Base-by-base conservation (phyloP, 1,140 invertebrate genomes). In the Pseudomyrmex concolor region DNA sequence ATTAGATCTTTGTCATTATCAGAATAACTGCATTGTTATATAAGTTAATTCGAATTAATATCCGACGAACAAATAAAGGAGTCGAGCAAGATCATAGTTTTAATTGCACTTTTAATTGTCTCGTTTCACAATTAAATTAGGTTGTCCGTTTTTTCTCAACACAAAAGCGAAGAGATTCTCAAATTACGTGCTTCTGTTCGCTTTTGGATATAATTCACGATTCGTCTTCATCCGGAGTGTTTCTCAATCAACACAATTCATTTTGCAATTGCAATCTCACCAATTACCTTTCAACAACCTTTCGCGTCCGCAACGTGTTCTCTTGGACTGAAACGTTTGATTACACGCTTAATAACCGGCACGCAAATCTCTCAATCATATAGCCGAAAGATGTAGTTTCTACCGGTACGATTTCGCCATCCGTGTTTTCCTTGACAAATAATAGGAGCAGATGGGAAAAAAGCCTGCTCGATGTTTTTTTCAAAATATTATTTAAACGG, bases 251-350 rank as follows among this genome's bases (percentile, higher is more conserved):
- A 54, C 25, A 19, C 73, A 77, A 67, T 77, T 62, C 73, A 66
- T 77, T 77, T 77, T 67, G 73, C 25, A 77, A 77, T n/a, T 66
- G 62, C 48, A 77, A 77, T 74, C 72, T 74, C 45, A 63, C 73
- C 73, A 66, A 77, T 67, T 77, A 77, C 25, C 48, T 34, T n/a
- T 25, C 73, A 54, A 66, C 73, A 76, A 76, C 73, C 73, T 76
- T 76, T 76, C 48, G 60, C 48, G 60, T 76, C 25, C 43, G 57
- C 57, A 74, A 62, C 59, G 19, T 62, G 60, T n/a, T 76, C 60
- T 66, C 48, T 54, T 17, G n/a, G 45, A 59, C 15, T 43, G 62
- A 66, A 62, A 67, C 62, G 73, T 66, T 66, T 77, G 73, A 77
- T 77, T 77, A 67, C 73, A 48, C 73, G 50, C 25, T 63, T 77